These are phyloP conservation scores for Augochlorella aurata DNA, from an alignment of 2,888 invertebrate species.

Conservation along the genomic window DNA sequence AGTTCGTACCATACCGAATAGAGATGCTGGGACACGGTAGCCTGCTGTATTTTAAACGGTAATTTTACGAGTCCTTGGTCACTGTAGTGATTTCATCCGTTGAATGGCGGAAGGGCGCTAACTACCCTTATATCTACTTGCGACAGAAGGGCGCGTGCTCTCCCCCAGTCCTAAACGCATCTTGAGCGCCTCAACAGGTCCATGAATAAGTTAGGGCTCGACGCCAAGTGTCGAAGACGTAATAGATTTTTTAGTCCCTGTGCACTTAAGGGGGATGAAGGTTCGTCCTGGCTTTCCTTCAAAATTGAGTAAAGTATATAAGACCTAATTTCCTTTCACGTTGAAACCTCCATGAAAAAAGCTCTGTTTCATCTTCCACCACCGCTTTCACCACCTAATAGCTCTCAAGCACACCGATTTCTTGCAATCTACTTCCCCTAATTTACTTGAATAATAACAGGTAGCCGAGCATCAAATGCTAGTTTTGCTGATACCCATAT, in stretches of 20 bases:
- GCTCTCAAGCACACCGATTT: not conserved
- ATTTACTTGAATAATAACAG: not conserved
- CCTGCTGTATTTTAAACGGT: conserved; percentile 76
- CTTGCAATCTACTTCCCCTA: not conserved
- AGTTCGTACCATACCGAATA: conserved; percentile 20
- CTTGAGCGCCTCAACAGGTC: conserved; percentile 81
- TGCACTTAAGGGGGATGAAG: conserved; percentile 48
- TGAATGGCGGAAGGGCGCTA: conserved; percentile 73
- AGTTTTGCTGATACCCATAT: not conserved
- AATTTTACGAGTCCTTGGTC: conserved; percentile 80
- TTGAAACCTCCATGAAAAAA: conserved; percentile 5
- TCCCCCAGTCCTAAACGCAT: conserved; percentile 77
- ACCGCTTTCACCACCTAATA: not conserved
- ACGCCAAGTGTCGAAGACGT: conserved; percentile 67
- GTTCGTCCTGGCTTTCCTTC: conserved; percentile 36
- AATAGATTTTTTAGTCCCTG: conserved; percentile 70
- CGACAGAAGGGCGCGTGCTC: conserved; percentile 62
- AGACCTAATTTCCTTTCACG: conserved; percentile 58
- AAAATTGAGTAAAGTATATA: conserved; percentile 57
- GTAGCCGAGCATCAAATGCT: not conserved
- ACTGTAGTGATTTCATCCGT: conserved; percentile 78
- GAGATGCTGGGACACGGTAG: conserved; percentile 53
- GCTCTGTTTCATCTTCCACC: conserved; percentile 45
- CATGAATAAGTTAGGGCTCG: conserved; percentile 80
- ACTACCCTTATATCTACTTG: conserved; percentile 78